Evolutionary conservation across 2,888 invertebrate genomes (phyloP), one percentile per base, ranked within the genome.

Genomic region (Rhynchonema sp.): DNA sequence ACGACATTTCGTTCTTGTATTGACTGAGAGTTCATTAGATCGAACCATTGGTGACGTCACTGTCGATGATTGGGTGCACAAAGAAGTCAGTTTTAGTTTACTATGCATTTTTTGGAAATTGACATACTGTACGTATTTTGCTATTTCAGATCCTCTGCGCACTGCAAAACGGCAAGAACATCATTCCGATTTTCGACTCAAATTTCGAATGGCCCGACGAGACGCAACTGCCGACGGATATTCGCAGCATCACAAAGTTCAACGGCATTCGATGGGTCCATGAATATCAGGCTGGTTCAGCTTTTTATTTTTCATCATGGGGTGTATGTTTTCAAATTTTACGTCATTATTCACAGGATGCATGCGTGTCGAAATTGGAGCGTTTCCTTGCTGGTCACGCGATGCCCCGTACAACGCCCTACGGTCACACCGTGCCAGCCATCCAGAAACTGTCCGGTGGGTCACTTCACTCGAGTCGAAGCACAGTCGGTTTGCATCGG

Each of bases 51-150:
- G 83, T 61, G 98, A 98, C 74, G 80, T 77, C 25, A 92, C 94
- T 60, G 83, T 87, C 76, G 94, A 94, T 79, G 98, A 98, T 79
- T 98, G 98, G 98, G 92, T 98, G 62, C 96, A 98, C 77, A 83
- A 88, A 59, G 71, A 71, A 64, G 63, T 70, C 56, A 66, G 60
- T n/a, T n/a, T n/a, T n/a, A n/a, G n/a, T n/a, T n/a, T n/a, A n/a
- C n/a, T n/a, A n/a, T n/a, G n/a, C n/a, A n/a, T n/a, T n/a, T n/a
- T n/a, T n/a, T n/a, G n/a, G n/a, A n/a, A n/a, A n/a, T n/a, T n/a
- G n/a, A n/a, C n/a, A n/a, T n/a, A n/a, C n/a, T n/a, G n/a, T n/a
- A n/a, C n/a, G n/a, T n/a, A n/a, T n/a, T n/a, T n/a, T n/a, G n/a
- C n/a, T 20, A 3, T 60, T 67, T n/a, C 61, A 67, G 67, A 61